Base-by-base conservation (phyloP, 92 coral and sea anemone genomes). In the Montipora capitata region DNA sequence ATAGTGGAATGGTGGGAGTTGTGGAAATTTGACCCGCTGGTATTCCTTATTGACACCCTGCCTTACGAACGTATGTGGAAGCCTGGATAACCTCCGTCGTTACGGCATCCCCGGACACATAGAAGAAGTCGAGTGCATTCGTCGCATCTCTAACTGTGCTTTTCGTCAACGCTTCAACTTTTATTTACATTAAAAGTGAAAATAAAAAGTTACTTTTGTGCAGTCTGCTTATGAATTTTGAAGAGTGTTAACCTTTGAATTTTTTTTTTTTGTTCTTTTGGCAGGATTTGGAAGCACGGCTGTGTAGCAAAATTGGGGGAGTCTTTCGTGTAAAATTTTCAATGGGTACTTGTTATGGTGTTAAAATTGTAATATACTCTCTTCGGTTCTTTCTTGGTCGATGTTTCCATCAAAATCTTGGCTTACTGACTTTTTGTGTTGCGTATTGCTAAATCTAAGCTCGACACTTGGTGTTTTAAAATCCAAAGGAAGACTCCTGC, bases 281-380 rank as follows among this genome's bases (percentile, higher is more conserved):
- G 39, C 79, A 83, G 87, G 79, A 40, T 42, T 69, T 59, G 87
- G 87, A 58, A 83, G 87, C 78, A 83, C 87, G 6, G 87, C 87
- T 72, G 87, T 83, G 72, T 83, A 72, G 72, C 59, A 20, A 44
- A 72, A 40, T 62, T 5, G 10, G 15, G 87, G 80, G 48, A 5
- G 40, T 51, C 40, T 72, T 61, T 15, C 44, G 59, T 83, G 76
- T 83, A 83, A 72, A 48, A 83, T 83, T 58, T 83, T 83, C 20
- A 38, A 54, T 73, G 87, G 87, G 79, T 72, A 43, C 79, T 58
- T 83, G 79, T 67, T 58, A 42, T 72, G 87, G 80, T 71, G 87
- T 72, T 76, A 76, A 85, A 85, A 45, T 85, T 75, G 89, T 75
- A 85, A 27, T 75, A 85, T 85, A 85, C 74, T 4, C 76, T 76